These are phyloP conservation scores for Melieria omissa DNA, from an alignment of 2,888 invertebrate species.

Conservation along the genomic window DNA sequence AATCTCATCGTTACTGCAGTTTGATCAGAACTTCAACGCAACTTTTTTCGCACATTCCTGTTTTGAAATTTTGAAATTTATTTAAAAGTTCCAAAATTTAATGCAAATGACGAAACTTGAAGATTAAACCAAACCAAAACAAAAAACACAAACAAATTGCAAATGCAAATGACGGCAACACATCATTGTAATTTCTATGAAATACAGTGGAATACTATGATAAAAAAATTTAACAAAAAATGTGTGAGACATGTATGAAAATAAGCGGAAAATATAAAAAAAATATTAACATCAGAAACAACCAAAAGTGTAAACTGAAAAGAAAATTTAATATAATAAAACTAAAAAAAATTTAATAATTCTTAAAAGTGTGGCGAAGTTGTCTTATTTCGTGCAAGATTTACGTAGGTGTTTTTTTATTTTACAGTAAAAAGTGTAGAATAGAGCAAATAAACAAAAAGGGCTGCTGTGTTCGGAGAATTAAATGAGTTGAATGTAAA, in stretches of 20 bases:
- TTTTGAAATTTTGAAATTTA: too few relatives aligned
- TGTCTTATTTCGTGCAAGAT: not conserved
- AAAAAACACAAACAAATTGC: slow-evolving; percentile 32
- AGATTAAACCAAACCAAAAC: slow-evolving; percentile 25
- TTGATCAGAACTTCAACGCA: too few relatives aligned
- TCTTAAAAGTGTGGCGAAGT: slow-evolving; percentile 34
- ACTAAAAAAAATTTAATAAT: slow-evolving; percentile 50
- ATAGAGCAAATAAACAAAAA: too few relatives aligned
- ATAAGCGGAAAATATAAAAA: slow-evolving; percentile 36
- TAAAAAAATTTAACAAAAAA: slow-evolving; percentile 27
- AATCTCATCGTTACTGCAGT: too few relatives aligned
- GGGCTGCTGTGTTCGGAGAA: too few relatives aligned
- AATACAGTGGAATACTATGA: slow-evolving; percentile 49
- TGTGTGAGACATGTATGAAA: slow-evolving; percentile 41
- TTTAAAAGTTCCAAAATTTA: too few relatives aligned
- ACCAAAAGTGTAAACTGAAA: slow-evolving; percentile 46
- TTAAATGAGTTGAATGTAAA: too few relatives aligned
- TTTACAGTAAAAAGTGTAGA: too few relatives aligned
- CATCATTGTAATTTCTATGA: slow-evolving; percentile 58
- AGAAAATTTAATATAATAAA: slow-evolving; percentile 40
- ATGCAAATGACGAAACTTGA: not conserved
- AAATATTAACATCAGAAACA: slow-evolving; percentile 44
- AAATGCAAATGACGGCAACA: slow-evolving; percentile 43
- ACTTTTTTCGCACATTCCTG: too few relatives aligned
- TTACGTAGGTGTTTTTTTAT: not conserved